Conservation (phyloP, 2,113 vertebrate species). For the Thinocorus orbignyianus region DNA sequence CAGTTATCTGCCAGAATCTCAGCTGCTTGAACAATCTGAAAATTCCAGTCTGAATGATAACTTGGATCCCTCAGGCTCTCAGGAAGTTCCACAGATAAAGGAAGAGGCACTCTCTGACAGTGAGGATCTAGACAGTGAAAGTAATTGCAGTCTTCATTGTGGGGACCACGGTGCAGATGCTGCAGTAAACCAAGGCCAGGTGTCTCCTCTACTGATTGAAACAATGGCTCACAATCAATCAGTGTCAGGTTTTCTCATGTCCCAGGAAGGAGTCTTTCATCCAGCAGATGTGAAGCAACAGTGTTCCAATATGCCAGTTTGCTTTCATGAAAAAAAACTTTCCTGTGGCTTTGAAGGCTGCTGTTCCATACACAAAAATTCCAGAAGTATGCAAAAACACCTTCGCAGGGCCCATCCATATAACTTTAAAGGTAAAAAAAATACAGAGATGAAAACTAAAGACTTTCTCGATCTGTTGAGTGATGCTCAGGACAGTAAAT, state of each 20-base stretch:
- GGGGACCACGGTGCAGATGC: constrained; percentile 58
- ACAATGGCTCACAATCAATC: constrained; percentile 51
- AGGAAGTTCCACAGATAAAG: constrained; percentile 56
- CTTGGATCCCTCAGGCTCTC: constrained; percentile 58
- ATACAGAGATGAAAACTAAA: constrained; percentile 71
- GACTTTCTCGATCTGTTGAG: constrained; percentile 42
- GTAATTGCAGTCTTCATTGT: constrained; percentile 74
- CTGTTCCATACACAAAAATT: constrained; percentile 85
- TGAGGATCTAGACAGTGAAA: constrained; percentile 69
- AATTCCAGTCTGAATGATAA: constrained; percentile 55
- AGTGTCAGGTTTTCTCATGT: constrained; percentile 55
- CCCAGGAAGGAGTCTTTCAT: constrained; percentile 74
- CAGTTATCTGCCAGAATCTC: constrained; percentile 43
- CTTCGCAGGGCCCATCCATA: constrained; percentile 86
- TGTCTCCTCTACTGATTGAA: constrained; percentile 30
- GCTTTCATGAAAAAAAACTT: constrained; percentile 88
- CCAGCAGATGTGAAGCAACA: constrained; percentile 67
- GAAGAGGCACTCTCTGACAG: constrained; percentile 65
- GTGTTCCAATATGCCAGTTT: constrained; percentile 79
- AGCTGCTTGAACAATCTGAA: constrained; percentile 55
- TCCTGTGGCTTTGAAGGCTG: constrained; percentile 90
- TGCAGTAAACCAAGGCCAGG: constrained; percentile 50
- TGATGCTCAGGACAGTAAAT: constrained; percentile 50
- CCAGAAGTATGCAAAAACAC: constrained; percentile 87
- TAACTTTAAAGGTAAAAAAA: constrained; percentile 83